Evolutionary conservation across 2,888 invertebrate species (phyloP), one percentile per base, ranked within the genome.

Genomic region (Mesorhabditis spiculigera): DNA sequence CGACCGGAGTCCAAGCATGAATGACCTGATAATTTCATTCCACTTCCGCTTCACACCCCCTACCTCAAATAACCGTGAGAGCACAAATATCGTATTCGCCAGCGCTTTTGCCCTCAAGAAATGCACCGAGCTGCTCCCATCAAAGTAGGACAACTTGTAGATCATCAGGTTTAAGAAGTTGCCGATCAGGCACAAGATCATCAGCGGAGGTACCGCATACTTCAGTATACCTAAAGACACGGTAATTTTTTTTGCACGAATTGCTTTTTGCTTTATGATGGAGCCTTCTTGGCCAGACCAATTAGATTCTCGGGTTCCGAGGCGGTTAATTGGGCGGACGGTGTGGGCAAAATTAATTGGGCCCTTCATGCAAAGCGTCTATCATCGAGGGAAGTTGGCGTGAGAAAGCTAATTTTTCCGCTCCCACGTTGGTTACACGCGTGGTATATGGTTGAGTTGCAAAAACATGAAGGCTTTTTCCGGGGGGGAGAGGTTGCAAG

Each of bases 101-200:
- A 78, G 73, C 4, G 82, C 83, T 66, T 83, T 83, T 41, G 79
- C 79, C 2, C 83, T 74, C 4, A 83, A 76, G 66, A 83, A 82
- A 63, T 82, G 79, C 16, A 83, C 82, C 1, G 81, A 79, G 45
- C 76, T 78, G 62, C 75, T 76, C 5, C 83, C 83, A 63, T 82
- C 79, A 66, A 83, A 83, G 69, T 83, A 83, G 6, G 82, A 78
- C 41, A 83, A 75, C 42, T 75, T 75, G 71, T 83, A 83, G 72
- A 83, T 81, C 65, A 83, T 71, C n/a, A 83, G 71, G 41, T 81
- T 83, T 63, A 83, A 71, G 68, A 80, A 71, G 69, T 83, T 83
- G 44, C 83, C 83, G 16, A 80, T 68, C 41, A 82, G 73, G 69
- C 82, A 82, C 16, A 83, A 68, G 10, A 82, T 63, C 76, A 79